Base-by-base conservation (phyloP, 2,888 invertebrate genomes). In the Arrhopalites spinosus region DNA sequence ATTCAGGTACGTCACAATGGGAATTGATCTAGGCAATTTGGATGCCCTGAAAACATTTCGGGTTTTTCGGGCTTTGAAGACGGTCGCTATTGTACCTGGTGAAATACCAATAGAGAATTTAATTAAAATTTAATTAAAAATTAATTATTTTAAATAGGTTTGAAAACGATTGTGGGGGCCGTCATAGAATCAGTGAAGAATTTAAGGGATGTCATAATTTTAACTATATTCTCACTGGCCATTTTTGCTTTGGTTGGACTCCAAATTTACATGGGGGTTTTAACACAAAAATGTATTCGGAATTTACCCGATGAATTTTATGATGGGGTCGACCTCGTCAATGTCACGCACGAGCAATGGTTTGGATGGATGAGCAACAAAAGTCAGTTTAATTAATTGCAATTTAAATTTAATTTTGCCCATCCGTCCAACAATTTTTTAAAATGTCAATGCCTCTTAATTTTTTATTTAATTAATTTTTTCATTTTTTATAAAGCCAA, bases 41-140 rank as follows among this genome's bases (percentile, higher is more conserved):
- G 96, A 97, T 88, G 98, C 97, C 88, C 91, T 98, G 89, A 92
- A 98, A 92, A 98, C 98, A 87, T 97, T 98, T 91, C 93, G 98
- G 90, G 98, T 98, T 88, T 91, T 98, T 87, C 92, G 98, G 91
- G 98, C 98, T 87, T 91, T 98, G 88, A 98, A 98, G 92, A 98
- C 98, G 87, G 97, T 98, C 88, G 97, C 98, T 89, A 98, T 98
- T 89, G 92, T 98, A 89, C 98, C 98, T 90, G 98, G 98, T 97
- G 91, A 90, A 25, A 25, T 23, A 23, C 2, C 25, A 13, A n/a
- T 13, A 13, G 7, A 23, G 13, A 23, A 23, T 5, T 59, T 23
- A 25, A 27, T 56, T 13, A 56, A n/a, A n/a, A n/a, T n/a, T n/a
- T 56, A 8, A 45, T 45, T 7, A 11, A 15, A 45, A 11, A 45